Conservation (phyloP, 2,113 vertebrate species). For the Nothocercus julius region DNA sequence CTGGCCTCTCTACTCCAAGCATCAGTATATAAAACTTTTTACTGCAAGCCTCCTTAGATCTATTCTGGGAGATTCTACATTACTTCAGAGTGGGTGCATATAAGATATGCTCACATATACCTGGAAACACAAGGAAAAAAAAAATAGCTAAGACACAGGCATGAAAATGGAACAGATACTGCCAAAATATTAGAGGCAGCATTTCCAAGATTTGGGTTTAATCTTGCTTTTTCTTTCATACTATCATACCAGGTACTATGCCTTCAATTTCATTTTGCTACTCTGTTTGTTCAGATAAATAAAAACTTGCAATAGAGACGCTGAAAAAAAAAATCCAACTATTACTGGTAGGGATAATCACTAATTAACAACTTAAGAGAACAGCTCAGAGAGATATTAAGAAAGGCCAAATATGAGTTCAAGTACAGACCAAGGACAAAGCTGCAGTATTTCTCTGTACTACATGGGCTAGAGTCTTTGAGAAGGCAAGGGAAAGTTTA, state of each 20-base stretch:
- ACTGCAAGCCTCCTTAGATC: not conserved
- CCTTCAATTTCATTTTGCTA: not conserved
- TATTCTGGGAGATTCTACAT: not conserved
- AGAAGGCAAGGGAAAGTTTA: not conserved
- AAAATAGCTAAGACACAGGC: not conserved
- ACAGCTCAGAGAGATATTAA: not conserved
- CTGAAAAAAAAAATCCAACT: not conserved
- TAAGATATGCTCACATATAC: not conserved
- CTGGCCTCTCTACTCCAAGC: not conserved
- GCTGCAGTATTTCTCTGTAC: not conserved
- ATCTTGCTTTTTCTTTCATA: not conserved
- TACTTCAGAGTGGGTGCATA: not conserved
- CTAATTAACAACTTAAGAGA: not conserved
- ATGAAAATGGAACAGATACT: not conserved
- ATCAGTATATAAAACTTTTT: not conserved
- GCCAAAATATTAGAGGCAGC: not conserved
- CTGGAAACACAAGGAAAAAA: not conserved
- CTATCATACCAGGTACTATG: too few species aligned
- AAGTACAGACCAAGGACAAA: slow-evolving; percentile 2
- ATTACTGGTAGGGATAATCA: not conserved
- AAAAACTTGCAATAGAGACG: accelerated
- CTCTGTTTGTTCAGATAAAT: not conserved
- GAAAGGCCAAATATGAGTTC: not conserved
- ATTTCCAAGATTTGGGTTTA: not conserved
- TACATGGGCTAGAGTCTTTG: not conserved